Percentiles rank a stretch among this genome's conserved stretches.
Conservation (phyloP, 2,888 invertebrate species). For the Leuctra nigra region DNA sequence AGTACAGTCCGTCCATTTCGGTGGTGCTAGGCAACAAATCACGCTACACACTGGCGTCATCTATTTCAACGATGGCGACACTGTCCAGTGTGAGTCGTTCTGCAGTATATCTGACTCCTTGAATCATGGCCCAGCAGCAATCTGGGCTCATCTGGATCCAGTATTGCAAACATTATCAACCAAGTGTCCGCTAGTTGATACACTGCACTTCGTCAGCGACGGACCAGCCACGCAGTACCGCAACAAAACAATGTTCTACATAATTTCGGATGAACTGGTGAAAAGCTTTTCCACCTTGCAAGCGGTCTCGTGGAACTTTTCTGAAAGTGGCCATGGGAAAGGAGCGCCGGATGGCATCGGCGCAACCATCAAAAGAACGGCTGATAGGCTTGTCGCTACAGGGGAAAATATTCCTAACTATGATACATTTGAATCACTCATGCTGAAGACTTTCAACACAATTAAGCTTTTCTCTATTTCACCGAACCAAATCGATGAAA, state of each 20-base stretch:
- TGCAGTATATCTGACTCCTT: background rate
- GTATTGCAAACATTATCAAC: background rate
- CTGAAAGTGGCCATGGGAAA: background rate
- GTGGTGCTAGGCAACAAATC: background rate
- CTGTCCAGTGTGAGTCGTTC: background rate
- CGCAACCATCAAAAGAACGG: background rate
- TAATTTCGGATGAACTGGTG: background rate
- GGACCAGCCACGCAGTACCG: constrained; percentile 10
- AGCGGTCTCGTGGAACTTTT: background rate
- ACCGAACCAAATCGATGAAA: too few relatives aligned
- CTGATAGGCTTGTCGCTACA: background rate
- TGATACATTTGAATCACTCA: background rate
- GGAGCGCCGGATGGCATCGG: background rate
- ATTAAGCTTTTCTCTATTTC: too few relatives aligned
- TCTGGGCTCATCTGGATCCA: constrained; percentile 16
- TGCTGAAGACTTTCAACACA: background rate
- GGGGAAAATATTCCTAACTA: background rate
- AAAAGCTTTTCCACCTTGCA: background rate
- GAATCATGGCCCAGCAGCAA: constrained; percentile 10
- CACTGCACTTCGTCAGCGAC: constrained; percentile 9
- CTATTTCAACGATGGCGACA: background rate
- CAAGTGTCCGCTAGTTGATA: background rate
- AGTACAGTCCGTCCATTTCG: background rate
- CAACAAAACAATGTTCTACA: constrained; percentile 20
- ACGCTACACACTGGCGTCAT: background rate